A percentile compares a stretch with the other conserved stretches of the same genome.
Evolutionary conservation across 2,113 vertebrate genomes (phyloP).

Genomic region (Amblyornis subalaris): DNA sequence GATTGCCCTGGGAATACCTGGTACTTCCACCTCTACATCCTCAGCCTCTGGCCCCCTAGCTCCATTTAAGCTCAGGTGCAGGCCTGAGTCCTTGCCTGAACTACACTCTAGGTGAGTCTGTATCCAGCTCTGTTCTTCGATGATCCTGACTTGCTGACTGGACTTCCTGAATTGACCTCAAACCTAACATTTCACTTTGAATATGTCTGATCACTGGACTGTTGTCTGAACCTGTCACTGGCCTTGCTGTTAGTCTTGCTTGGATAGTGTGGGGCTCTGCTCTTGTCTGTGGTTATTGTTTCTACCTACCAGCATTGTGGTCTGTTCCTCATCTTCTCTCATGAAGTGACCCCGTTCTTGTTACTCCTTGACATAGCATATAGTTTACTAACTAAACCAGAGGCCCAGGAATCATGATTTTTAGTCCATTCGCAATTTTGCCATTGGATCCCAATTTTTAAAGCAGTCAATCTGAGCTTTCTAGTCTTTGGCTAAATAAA

Average conservation of each 20-base stretch:
- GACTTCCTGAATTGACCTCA: not conserved
- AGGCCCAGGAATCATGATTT: not conserved
- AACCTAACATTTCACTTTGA: not conserved
- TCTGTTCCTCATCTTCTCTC: not conserved
- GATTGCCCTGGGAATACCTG: not conserved
- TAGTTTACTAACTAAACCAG: not conserved
- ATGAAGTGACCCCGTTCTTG: not conserved
- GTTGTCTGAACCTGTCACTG: not conserved
- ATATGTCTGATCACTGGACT: not conserved
- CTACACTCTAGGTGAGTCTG: not conserved
- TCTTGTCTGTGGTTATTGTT: not conserved
- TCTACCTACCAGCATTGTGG: not conserved
- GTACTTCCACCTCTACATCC: not conserved
- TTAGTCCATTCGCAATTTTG: not conserved
- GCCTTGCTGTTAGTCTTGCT: not conserved
- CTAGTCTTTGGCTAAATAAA: not conserved
- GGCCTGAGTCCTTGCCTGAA: not conserved
- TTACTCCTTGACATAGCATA: not conserved
- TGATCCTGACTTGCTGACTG: not conserved
- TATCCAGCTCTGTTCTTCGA: not conserved
- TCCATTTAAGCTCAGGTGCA: not conserved
- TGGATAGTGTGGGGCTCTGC: not conserved
- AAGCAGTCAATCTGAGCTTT: not conserved
- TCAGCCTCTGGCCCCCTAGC: not conserved
- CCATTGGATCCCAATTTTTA: not conserved